Percentiles rank a stretch among this genome's conserved stretches.
These are phyloP conservation scores for Ditylenchus weischeri DNA, from an alignment of 2,888 invertebrate species.

Conservation along the genomic window DNA sequence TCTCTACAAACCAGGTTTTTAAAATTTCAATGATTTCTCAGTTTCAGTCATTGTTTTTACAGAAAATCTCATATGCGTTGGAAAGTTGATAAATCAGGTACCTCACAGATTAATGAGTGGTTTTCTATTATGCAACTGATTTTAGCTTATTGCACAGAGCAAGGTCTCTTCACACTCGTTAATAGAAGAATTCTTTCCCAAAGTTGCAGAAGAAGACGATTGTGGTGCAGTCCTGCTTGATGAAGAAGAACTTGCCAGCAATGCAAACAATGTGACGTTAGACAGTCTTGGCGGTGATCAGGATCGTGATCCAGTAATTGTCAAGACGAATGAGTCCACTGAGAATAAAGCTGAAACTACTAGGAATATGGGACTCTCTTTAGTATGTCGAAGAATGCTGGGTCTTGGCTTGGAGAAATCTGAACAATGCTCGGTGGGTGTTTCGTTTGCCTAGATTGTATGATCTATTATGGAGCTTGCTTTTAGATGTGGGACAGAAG, in stretches of 20 bases:
- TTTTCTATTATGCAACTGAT: neutral
- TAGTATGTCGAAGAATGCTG: neutral
- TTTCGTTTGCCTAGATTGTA: neutral
- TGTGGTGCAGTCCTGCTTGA: neutral
- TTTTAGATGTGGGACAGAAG: neutral
- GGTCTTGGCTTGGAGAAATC: neutral
- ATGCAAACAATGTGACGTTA: no score
- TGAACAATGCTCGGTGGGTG: neutral
- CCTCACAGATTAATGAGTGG: no score
- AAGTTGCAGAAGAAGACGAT: neutral
- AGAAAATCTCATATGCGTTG: neutral
- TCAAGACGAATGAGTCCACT: no score
- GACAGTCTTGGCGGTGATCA: no score
- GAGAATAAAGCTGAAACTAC: neutral
- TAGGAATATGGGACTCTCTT: neutral
- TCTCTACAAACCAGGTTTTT: neutral
- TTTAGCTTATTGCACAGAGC: constrained; percentile 4
- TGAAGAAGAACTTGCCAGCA: neutral
- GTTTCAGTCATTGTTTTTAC: no score
- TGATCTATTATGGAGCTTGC: neutral
- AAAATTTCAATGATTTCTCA: no score
- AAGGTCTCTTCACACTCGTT: neutral
- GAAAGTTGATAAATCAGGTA: neutral
- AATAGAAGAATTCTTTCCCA: neutral
- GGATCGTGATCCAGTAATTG: no score